Evolutionary conservation across 2,797 vertebrate genomes (phyloP), one percentile per base, ranked within the genome.

Genomic region (Hozukius guyotensis): DNA sequence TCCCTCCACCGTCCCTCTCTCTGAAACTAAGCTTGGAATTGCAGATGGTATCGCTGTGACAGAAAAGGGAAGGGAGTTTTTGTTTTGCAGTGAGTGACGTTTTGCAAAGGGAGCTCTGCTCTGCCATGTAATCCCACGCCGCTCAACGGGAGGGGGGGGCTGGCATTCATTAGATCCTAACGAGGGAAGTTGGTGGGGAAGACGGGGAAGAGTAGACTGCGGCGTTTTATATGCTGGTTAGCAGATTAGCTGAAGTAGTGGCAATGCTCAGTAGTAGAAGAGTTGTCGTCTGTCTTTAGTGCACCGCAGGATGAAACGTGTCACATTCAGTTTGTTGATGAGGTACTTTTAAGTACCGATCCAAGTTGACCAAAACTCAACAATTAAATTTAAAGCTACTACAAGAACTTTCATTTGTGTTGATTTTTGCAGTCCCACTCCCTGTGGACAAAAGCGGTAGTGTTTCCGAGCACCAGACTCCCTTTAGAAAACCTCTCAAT

Each of bases 21-120:
- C 49, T 25, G 77, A 88, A 87, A 82, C 53, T 72, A 81, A 88
- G 86, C 70, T 70, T 82, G 81, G 86, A 91, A 88, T 88, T 89
- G 69, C 72, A 87, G 89, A 92, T 93, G 72, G 61, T 89, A 89
- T 92, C 84, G 1, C 32, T 34, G 72, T 16, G 64, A 29, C 71
- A 52, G 74, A 68, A 53, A 53, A 70, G 61, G 62, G 57, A 52
- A 63, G 64, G 67, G 70, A 32, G 75, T 87, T 89, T 60, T 87
- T 72, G 80, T 86, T 86, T 86, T 82, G 63, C 72, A 59, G 36
- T 2, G 60, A 80, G 59, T 20, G 34, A 55, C 16, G 66, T 77
- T 85, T 65, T 65, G 56, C 82, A 56, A 38, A 79, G 34, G 5
- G 5, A 60, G 69, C 22, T 62, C 24, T 24, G 55, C 80, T 77